Evolutionary conservation across 1,140 invertebrate species (phyloP).

Genomic region (Caenorhabditis brenneri): DNA sequence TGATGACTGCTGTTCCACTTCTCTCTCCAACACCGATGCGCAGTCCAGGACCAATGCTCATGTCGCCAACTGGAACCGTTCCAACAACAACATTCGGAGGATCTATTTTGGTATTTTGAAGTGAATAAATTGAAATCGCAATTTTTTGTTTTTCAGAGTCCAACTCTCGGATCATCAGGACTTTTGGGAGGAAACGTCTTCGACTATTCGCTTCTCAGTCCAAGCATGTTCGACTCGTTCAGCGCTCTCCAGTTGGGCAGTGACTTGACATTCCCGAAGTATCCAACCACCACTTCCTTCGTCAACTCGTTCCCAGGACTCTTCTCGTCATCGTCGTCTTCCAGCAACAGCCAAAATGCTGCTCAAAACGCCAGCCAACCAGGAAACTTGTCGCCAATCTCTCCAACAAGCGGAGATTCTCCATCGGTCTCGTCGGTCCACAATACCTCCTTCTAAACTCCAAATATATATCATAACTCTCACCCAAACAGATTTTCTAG

Average conservation of each 20-base stretch:
- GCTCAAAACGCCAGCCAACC: not conserved
- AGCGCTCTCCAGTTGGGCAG: not conserved
- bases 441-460: slow-evolving; percentile 26
- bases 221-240: slow-evolving; percentile 27
- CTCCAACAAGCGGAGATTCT: not conserved
- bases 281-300: slow-evolving; percentile 17
- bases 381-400: not conserved
- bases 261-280: slow-evolving; percentile 15
- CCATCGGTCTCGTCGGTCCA: slow-evolving; percentile 4
- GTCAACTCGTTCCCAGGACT: slow-evolving; percentile 25
- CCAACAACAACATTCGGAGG: not conserved
- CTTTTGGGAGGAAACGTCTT: not conserved
- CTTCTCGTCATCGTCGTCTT: not conserved
- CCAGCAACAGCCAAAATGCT: not conserved
- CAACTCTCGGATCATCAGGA: not conserved
- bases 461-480: not conserved
- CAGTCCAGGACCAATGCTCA: not conserved
- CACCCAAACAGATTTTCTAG: not conserved
- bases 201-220: not conserved
- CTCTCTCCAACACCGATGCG: slow-evolving; percentile 7
- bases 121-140: no score
- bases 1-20: slow-evolving; percentile 20
- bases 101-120: not conserved
- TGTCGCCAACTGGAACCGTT: not conserved
- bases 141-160: slow-evolving; percentile 36